These are phyloP conservation scores for Euzophera pinguis DNA, from an alignment of 2,888 invertebrate species.

Conservation along the genomic window DNA sequence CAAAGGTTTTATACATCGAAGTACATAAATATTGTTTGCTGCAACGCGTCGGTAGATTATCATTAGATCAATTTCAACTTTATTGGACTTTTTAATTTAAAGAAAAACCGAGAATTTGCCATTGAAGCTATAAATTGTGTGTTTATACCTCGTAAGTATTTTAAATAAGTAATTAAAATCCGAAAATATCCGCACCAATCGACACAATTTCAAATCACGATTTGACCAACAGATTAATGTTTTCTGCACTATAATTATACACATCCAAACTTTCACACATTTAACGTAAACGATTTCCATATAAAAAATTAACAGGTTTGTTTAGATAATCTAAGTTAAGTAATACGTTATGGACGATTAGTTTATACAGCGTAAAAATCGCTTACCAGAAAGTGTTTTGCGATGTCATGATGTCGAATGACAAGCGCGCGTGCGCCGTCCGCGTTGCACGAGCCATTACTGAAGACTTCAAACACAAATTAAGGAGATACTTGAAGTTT, in stretches of 20 bases:
- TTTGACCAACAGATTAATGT: neutral
- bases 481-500: too few relatives aligned
- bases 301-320: too few relatives aligned
- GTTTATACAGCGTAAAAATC: neutral
- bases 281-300: neutral
- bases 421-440: slow-evolving; percentile 22
- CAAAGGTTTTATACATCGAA: too few relatives aligned
- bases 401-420: slow-evolving; percentile 35
- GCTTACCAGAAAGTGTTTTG: slow-evolving; percentile 39
- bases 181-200: neutral
- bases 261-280: slow-evolving; percentile 2
- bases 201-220: neutral
- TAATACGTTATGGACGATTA: slow-evolving; percentile 1
- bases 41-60: too few relatives aligned
- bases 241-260: slow-evolving; percentile 1
- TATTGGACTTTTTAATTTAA: too few relatives aligned
- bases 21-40: too few relatives aligned
- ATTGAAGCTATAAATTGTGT: too few relatives aligned
- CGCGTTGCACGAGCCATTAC: slow-evolving; percentile 25
- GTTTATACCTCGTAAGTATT: too few relatives aligned
- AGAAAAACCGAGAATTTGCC: too few relatives aligned
- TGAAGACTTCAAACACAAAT: too few relatives aligned
- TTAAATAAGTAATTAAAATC: too few relatives aligned
- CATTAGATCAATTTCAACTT: too few relatives aligned
- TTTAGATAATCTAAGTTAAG: neutral